Evolutionary conservation across 2,113 vertebrate genomes (phyloP), one percentile per base, ranked within the genome.

Genomic region (Sander lucioperca): DNA sequence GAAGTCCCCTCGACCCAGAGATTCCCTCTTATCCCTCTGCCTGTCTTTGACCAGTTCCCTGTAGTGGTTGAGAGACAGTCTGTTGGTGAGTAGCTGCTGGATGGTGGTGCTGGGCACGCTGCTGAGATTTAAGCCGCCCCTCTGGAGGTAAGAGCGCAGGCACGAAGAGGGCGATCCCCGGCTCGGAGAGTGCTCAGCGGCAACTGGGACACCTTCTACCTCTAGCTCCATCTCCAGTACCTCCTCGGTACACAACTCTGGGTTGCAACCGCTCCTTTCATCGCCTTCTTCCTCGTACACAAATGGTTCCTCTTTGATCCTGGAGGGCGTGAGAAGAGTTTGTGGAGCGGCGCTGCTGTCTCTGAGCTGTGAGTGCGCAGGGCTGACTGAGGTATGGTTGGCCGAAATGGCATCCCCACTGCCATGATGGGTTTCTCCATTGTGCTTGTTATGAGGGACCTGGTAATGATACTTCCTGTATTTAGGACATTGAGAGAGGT

Each of bases 381-480:
- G 89, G 96, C 96, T 85, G 92, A 95, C 95, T 96, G 96, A 97
- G 96, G 95, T 95, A 95, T 95, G 96, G 94, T 96, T 93, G 94
- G 91, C 94, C 95, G 94, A 69, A n/a, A 78, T 51, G 3, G 45
- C 77, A 39, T 88, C 73, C 67, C 90, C 79, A 63, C 51, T 51
- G 62, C 48, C 75, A 57, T 83, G 74, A 76, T 79, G 81, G 43
- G 48, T 75, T 45, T 91, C 84, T 45, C 95, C 95, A 89, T 97
- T 97, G 89, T 92, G 93, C 96, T 97, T 87, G 51, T 50, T 96
- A 90, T 95, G 95, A 93, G 95, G 96, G 92, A 96, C 95, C 92
- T 96, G 96, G 61, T 92, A 77, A 92, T 97, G 97, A 93, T 98
- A 97, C 86, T 97, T 97, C 95, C 97, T 96, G 93, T 97, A 97